Evolutionary conservation across 2,888 invertebrate genomes (phyloP).

Genomic region (Biston stratarius): DNA sequence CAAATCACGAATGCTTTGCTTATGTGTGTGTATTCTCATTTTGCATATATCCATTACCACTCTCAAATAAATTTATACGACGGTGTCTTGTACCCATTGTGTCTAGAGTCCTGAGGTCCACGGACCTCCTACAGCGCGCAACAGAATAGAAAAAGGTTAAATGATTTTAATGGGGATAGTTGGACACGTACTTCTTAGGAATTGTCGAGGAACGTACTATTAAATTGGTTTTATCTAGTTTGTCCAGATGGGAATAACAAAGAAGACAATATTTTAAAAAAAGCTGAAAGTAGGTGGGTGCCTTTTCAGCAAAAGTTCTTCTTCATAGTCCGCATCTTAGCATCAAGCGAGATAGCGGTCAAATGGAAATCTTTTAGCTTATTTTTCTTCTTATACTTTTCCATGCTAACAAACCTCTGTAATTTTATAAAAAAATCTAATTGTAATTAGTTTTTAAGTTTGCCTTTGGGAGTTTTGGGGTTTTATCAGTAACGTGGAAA

Average conservation of each 20-base stretch:
- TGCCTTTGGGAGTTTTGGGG: too few species aligned
- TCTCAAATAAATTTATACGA: conserved; percentile 43
- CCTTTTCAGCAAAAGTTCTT: too few species aligned
- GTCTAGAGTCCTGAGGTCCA: conserved; percentile 31
- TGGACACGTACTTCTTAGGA: conserved; percentile 10
- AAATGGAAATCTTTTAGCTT: too few species aligned
- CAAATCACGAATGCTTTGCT: too few species aligned
- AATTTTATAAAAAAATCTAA: too few species aligned
- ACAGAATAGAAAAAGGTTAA: conserved; percentile 46
- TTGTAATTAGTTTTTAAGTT: too few species aligned
- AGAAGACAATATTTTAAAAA: not conserved
- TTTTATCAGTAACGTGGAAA: too few species aligned
- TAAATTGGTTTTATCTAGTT: not conserved
- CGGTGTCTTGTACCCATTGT: conserved; percentile 42
- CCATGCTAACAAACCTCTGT: too few species aligned
- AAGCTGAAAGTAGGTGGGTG: too few species aligned
- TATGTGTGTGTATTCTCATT: conserved; percentile 41
- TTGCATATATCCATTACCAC: conserved; percentile 38
- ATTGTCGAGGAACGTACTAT: not conserved
- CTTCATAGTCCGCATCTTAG: too few species aligned
- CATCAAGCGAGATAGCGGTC: too few species aligned
- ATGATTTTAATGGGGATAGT: conserved; percentile 49
- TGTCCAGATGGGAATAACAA: not conserved
- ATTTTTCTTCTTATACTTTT: too few species aligned
- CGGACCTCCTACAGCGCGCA: conserved; percentile 44